Conservation (phyloP, 1,140 invertebrate genomes). For the Magallana gigas region DNA sequence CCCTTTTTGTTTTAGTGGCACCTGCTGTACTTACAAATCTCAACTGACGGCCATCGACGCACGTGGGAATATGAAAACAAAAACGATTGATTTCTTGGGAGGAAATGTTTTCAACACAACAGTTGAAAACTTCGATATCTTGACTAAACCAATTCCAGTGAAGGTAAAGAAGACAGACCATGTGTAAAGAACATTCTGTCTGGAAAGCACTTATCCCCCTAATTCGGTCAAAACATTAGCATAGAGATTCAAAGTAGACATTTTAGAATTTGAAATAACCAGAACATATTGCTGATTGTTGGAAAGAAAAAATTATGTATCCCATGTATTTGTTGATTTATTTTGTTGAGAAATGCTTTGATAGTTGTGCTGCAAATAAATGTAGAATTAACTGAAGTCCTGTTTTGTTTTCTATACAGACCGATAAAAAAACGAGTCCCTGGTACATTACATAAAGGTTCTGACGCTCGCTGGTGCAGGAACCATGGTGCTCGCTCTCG, state of each 20-base stretch:
- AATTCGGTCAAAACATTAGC: no score
- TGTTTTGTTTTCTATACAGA: constrained; percentile 21
- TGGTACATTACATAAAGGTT: not conserved
- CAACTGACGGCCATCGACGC: not conserved
- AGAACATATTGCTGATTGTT: no score
- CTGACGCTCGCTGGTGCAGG: not conserved
- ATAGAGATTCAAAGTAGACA: no score
- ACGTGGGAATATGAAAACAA: not conserved
- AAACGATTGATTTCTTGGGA: not conserved
- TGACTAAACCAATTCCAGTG: not conserved
- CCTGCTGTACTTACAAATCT: not conserved
- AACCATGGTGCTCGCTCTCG: not conserved
- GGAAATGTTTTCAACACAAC: constrained; percentile 9
- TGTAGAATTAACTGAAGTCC: not conserved
- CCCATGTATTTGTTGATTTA: no score
- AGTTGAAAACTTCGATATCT: not conserved
- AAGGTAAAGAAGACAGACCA: not conserved
- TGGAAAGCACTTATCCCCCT: no score
- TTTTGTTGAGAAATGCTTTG: no score
- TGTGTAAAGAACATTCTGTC: no score
- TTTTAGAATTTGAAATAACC: no score
- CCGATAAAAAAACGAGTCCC: not conserved
- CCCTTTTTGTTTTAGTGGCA: not conserved
- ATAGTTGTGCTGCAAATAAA: no score
- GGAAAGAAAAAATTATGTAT: no score